Base-by-base conservation (phyloP, 2,888 invertebrate species). In the Clostera curtula region DNA sequence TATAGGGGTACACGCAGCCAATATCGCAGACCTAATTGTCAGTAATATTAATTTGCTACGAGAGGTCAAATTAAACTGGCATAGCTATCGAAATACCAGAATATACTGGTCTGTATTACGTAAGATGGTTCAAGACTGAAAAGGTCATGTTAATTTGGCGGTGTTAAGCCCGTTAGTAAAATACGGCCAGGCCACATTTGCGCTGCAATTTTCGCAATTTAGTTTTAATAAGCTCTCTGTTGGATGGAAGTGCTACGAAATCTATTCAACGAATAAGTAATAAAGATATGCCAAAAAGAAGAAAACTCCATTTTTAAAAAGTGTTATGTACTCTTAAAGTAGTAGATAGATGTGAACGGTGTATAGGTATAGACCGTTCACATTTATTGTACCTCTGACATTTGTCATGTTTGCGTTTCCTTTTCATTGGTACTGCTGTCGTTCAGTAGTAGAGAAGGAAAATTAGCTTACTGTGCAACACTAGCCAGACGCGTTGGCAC, bases 181-280 rank as follows among this genome's bases (percentile, higher is more conserved):
- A 61, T 57, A 65, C 56, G 65, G 60, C 62, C 64, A 71, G 66
- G 76, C 71, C 75, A 71, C 79, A 80, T 82, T 82, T 77, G 80
- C 74, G 58, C 63, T 71, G 74, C 77, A 82, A 79, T 82, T 82
- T 80, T 77, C 70, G 73, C 74, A 82, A 80, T 82, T 77, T 74
- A 73, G 74, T 76, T 77, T 76, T 79, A 82, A 80, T 80, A 80
- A 82, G 69, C 77, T 65, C 60, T 63, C 57, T 56, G 62, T 56
- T 60, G 60, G 55, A 56, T 46, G 53, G 42, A 57, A 69, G 72
- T 72, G 72, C 66, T 70, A 43, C 51, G 59, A 69, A 71, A 72
- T 75, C 62, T 64, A 49, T 43, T 45, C 50, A 63, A 58, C 61
- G 56, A 57, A 47, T 41, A 34, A 31, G 36, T 24, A 17, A 26